Percentiles rank a stretch among this genome's conserved stretches.
Evolutionary conservation across 1,140 invertebrate genomes (phyloP).

Genomic region (Daktulosphaira vitifoliae): DNA sequence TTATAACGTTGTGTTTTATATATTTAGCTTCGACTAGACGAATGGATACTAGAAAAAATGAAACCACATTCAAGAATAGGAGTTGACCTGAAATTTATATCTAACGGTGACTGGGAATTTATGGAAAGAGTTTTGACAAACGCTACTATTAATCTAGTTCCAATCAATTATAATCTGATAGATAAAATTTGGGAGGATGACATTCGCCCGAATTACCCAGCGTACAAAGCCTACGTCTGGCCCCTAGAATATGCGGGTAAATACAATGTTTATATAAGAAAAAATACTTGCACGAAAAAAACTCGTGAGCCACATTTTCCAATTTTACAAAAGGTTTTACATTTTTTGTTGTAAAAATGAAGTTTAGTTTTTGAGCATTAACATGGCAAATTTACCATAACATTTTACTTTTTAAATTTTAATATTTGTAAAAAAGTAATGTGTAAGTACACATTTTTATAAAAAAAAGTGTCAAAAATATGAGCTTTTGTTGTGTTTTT

Average conservation of each 20-base stretch:
- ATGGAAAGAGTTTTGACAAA: conserved; percentile 52
- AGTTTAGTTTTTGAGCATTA: too few species aligned
- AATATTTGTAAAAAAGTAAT: too few species aligned
- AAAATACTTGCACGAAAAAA: too few species aligned
- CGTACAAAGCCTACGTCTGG: conserved; percentile 35
- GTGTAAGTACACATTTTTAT: too few species aligned
- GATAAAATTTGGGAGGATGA: conserved; percentile 60
- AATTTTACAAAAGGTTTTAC: too few species aligned
- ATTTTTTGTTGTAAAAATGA: too few species aligned
- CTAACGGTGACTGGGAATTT: conserved; percentile 53
- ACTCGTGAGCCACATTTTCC: too few species aligned
- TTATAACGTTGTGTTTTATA: too few species aligned
- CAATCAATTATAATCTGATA: conserved; percentile 67
- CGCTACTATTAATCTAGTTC: conserved; percentile 47
- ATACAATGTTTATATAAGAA: not conserved
- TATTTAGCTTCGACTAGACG: conserved; percentile 35
- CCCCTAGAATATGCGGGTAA: conserved; percentile 36
- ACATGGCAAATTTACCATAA: too few species aligned
- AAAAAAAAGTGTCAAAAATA: too few species aligned
- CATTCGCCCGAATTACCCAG: conserved; percentile 35
- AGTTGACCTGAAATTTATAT: conserved; percentile 67
- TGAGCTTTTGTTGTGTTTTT: too few species aligned
- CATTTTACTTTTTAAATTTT: too few species aligned
- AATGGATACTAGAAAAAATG: conserved; percentile 56
- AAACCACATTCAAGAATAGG: conserved; percentile 59